These are phyloP conservation scores for Erebia palarica DNA, from an alignment of 2,888 invertebrate genomes.

Conservation along the genomic window DNA sequence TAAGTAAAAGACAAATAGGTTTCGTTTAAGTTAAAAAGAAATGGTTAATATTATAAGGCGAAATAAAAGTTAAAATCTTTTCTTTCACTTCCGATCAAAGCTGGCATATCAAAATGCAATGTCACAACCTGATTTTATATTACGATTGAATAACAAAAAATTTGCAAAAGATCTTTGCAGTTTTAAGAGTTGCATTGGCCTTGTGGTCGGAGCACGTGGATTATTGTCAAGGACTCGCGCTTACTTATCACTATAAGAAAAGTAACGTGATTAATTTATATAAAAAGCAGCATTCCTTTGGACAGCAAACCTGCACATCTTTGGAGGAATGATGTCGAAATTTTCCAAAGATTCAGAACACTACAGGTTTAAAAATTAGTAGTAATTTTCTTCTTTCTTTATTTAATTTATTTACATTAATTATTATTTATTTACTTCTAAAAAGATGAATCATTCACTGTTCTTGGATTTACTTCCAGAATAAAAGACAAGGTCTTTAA, in stretches of 20 bases:
- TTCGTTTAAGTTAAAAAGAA: not conserved
- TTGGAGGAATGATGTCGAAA: not conserved
- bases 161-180: not conserved
- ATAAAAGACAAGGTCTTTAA: too few relatives aligned
- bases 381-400: not conserved
- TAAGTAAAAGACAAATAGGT: not conserved
- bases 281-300: too few relatives aligned
- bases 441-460: too few relatives aligned
- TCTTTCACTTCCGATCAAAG: conserved; percentile 17
- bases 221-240: conserved; percentile 8
- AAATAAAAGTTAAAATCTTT: not conserved
- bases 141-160: not conserved
- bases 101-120: conserved; percentile 15
- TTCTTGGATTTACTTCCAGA: too few relatives aligned
- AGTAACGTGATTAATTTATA: not conserved
- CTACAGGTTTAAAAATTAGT: not conserved
- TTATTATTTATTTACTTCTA: not conserved
- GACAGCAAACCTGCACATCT: too few relatives aligned
- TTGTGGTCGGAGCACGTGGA: conserved; percentile 4
- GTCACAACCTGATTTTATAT: conserved; percentile 19
- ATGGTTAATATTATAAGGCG: not conserved
- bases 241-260: conserved; percentile 6
- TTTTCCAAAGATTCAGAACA: not conserved
- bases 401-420: not conserved
- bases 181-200: not conserved